Base-by-base conservation (phyloP, 2,888 invertebrate species). In the Zhuqinia jingwanae region DNA sequence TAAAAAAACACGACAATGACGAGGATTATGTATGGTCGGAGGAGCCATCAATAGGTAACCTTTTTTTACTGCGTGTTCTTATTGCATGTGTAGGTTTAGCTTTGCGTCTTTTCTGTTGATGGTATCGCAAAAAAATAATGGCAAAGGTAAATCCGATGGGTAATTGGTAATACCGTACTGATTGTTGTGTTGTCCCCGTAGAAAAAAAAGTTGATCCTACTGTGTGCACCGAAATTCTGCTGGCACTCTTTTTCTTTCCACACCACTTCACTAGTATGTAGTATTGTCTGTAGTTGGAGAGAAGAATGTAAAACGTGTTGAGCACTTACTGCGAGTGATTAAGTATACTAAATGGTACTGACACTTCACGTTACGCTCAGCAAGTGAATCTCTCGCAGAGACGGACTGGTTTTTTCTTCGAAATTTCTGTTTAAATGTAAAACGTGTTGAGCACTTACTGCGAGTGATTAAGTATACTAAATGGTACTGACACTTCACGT, bases 321-420 rank as follows among this genome's bases (percentile, higher is more conserved):
- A 27, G 25, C 50, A 25, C 42, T 42, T 42, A 42, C 73, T 53
- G 73, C 27, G 73, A 75, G 73, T 75, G 73, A 75, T 53, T 50
- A 75, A 53, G 27, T 75, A 27, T 30, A 47, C 73, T 75, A 53
- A 53, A 75, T 75, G 25, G 53, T 75, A 75, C 53, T 75, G 73
- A 25, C 50, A 53, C 53, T 75, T 75, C 53, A 53, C 53, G 73
- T 75, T 50, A 27, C 30, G 50, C 73, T 53, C 73, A 75, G 30
- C 50, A 27, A 75, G 50, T 17, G 25, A 75, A n/a, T 45, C 50
- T 53, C n/a, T 53, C 73, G 50, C n/a, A 53, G 45, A 22, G 45
- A 47, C 63, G 42, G 47, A 63, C 78, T 78, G 78, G 78, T n/a
- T n/a, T 78, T 78, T 78, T 78, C 60, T 63, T 45, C n/a, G 47